Evolutionary conservation across 2,113 vertebrate species (phyloP).

Genomic region (Pteropus alecto): DNA sequence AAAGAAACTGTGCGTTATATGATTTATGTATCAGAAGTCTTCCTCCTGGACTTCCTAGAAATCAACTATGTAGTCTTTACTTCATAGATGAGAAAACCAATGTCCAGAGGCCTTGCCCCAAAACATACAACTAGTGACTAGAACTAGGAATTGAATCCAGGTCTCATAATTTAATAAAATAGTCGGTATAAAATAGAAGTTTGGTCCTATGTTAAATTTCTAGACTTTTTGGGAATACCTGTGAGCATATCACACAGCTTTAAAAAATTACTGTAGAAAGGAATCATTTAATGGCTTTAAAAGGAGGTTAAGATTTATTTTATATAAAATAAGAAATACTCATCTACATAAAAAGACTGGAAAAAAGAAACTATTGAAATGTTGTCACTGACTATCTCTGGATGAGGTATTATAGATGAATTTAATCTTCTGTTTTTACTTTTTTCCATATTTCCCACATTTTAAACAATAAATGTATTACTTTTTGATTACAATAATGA

Average conservation of each 20-base stretch:
- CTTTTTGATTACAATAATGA: background rate
- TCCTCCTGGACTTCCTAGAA: background rate
- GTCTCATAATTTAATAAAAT: background rate
- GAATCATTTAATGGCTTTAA: background rate
- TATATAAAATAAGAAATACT: background rate
- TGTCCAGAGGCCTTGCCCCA: background rate
- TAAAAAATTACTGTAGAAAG: background rate
- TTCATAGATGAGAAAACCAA: background rate
- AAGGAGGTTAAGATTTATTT: constrained; percentile 9
- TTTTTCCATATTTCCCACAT: background rate
- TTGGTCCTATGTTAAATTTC: background rate
- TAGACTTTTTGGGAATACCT: background rate
- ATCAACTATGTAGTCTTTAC: background rate
- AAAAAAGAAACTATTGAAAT: constrained; percentile 10
- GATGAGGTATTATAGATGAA: background rate
- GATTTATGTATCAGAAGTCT: background rate
- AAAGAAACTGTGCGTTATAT: background rate
- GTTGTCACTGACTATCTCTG: background rate
- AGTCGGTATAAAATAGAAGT: background rate
- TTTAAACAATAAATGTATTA: background rate
- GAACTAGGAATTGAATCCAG: background rate
- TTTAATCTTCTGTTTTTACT: background rate
- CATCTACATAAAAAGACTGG: background rate
- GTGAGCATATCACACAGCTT: background rate
- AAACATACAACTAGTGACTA: background rate